Conservation (phyloP, 92 coral and sea anemone species). For the Palythoa grandis region DNA sequence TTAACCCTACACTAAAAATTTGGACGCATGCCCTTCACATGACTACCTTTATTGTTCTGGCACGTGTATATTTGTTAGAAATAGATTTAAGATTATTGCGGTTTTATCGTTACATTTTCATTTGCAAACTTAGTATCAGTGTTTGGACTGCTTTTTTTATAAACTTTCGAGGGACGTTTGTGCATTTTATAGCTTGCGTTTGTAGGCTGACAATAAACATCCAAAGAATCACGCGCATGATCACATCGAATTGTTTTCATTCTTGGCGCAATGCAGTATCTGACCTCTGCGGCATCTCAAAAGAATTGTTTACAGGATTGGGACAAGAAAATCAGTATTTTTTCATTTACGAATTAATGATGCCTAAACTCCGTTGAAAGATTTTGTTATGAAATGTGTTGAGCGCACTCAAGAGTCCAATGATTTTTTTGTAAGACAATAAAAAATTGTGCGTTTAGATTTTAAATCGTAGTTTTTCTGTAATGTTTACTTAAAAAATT, state of each 20-base stretch:
- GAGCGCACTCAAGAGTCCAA: background rate
- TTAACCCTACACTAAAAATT: background rate
- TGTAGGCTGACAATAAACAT: background rate
- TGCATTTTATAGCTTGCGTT: background rate
- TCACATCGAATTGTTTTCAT: constrained; percentile 32
- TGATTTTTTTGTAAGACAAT: background rate
- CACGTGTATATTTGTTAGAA: background rate
- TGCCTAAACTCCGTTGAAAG: constrained; percentile 21
- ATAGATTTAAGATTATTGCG: background rate
- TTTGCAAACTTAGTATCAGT: background rate
- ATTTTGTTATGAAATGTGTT: constrained; percentile 28
- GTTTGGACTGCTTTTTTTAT: background rate
- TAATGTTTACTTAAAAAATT: background rate
- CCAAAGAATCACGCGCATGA: constrained; percentile 15
- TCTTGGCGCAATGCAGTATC: constrained; percentile 33
- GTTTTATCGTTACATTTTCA: background rate
- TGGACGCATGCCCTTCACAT: background rate
- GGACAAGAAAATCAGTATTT: background rate
- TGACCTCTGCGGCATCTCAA: constrained; percentile 45
- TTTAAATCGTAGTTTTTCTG: constrained; percentile 3
- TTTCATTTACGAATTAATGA: constrained; percentile 11
- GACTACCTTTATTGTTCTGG: constrained; percentile 4
- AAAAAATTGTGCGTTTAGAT: background rate
- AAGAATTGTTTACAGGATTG: constrained; percentile 33
- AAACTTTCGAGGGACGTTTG: background rate